phyloP scores from a whole-genome alignment of 1,140 invertebrate species.

The Amphibalanus amphitrite region DNA sequence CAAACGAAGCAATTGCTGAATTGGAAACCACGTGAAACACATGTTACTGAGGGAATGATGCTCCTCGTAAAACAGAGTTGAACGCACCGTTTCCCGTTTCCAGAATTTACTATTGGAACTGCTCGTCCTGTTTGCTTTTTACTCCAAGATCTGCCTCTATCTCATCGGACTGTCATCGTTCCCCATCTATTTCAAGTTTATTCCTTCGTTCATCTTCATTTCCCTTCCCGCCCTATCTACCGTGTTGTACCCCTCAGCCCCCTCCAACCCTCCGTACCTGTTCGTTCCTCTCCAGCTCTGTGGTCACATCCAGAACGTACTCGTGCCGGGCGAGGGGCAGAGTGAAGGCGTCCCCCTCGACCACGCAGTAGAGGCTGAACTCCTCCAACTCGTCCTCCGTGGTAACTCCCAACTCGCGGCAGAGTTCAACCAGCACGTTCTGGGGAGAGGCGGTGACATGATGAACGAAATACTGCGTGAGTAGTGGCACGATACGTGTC shows the following conservation, averaged over 20 bases:
- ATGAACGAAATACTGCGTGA: too few relatives aligned
- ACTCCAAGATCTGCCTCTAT: too few relatives aligned
- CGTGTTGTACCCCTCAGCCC: background rate
- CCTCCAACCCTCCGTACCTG: slow-evolving; percentile 24
- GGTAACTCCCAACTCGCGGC: slow-evolving; percentile 53
- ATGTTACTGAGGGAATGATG: too few relatives aligned
- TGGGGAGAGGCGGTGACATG: slow-evolving; percentile 25
- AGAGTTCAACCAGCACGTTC: slow-evolving; percentile 90
- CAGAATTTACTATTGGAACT: too few relatives aligned
- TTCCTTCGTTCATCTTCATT: slow-evolving; percentile 6
- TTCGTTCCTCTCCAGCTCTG: slow-evolving; percentile 78
- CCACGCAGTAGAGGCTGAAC: slow-evolving; percentile 91
- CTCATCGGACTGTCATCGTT: too few relatives aligned
- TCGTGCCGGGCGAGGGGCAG: slow-evolving; percentile 92
- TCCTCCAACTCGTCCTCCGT: slow-evolving; percentile 75
- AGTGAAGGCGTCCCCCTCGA: slow-evolving; percentile 84
- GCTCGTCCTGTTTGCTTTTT: too few relatives aligned
- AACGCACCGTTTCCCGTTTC: too few relatives aligned
- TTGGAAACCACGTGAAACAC: too few relatives aligned
- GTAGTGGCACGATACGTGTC: too few relatives aligned
- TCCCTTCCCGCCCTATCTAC: background rate
- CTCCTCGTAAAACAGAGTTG: too few relatives aligned
- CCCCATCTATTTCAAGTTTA: too few relatives aligned
- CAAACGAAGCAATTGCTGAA: too few relatives aligned
- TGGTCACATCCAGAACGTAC: slow-evolving; percentile 93